phyloP scores from a whole-genome alignment of 2,888 invertebrate species.

The Pristionchus exspectatus region DNA sequence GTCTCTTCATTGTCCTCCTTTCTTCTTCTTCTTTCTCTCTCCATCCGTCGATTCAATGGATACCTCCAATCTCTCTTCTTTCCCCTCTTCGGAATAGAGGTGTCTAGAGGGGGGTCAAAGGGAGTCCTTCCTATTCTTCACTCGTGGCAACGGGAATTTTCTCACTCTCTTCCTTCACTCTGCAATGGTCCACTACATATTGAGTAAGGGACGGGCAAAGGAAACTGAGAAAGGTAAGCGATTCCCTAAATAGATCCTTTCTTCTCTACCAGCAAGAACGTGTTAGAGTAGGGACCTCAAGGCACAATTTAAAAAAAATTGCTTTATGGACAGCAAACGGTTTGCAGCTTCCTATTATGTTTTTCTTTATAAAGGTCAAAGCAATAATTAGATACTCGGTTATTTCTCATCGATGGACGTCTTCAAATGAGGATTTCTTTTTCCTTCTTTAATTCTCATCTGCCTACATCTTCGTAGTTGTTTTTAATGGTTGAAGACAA shows the following conservation, averaged over 20 bases:
- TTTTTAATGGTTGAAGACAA: background rate
- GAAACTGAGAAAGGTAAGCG: constrained; percentile 11
- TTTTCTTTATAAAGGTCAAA: too few species aligned
- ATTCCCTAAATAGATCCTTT: background rate
- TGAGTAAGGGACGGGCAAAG: constrained; percentile 18
- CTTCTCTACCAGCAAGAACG: background rate
- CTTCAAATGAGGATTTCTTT: background rate
- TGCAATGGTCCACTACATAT: constrained; percentile 2
- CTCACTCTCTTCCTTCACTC: background rate
- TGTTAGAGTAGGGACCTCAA: too few species aligned
- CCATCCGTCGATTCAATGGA: background rate
- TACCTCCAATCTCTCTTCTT: constrained; percentile 33
- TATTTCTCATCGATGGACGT: too few species aligned
- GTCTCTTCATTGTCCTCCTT: background rate
- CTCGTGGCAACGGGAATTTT: background rate
- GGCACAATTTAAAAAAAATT: too few species aligned
- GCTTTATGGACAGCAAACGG: too few species aligned
- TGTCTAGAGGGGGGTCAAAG: background rate
- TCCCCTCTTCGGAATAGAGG: background rate
- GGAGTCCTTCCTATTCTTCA: background rate
- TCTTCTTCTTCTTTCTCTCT: background rate
- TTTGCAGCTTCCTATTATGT: too few species aligned
- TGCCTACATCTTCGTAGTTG: background rate
- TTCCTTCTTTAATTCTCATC: background rate
- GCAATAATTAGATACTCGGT: too few species aligned